Base-by-base conservation (phyloP, 2,113 vertebrate species). In the Archilochus colubris region DNA sequence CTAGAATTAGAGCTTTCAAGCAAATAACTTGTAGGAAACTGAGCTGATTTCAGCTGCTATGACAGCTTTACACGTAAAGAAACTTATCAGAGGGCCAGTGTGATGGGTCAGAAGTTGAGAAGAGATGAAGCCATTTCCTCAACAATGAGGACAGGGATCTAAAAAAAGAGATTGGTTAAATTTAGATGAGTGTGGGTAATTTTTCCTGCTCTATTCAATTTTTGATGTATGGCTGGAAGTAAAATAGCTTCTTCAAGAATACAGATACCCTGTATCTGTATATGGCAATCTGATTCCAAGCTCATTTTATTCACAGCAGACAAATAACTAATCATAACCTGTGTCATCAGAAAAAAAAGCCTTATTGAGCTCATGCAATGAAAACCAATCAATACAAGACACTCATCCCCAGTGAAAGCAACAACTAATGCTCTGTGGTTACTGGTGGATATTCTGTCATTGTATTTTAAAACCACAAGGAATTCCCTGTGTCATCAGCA, bases 401-500 rank as follows among this genome's bases (percentile, higher is more conserved):
- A 92, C 76, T 94, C 89, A 85, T 89, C 43, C 86, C 62, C 76
- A 78, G 40, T 82, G 88, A 95, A 94, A 82, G 85, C 53, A 88
- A 10, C 46, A 63, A 64, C 66, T 93, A 85, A 94, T 86, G 51
- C 64, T 86, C 53, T 95, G 89, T 2, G 36, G 88, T 91, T 97
- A 75, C 76, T 86, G 69, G 68, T 88, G 84, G 87, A 91, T 86
- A 87, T 30, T 79, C 82, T 91, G 40, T 48, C 84, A 89, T 86
- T 91, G 91, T 91, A 46, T 91, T 91, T 86, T 70, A 79, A 95
- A 96, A 95, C 95, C 93, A 87, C 85, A 93, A 87, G 82, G 89
- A 97, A 97, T 95, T 93, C 91, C 94, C 94, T 87, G 62, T 79
- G 86, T 91, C 93, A 95, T 94, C 91, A 85, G 63, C 86, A 95